Evolutionary conservation across 2,797 vertebrate genomes (phyloP), one percentile per base, ranked within the genome.

Genomic region (Hypotaenidia okinawae): DNA sequence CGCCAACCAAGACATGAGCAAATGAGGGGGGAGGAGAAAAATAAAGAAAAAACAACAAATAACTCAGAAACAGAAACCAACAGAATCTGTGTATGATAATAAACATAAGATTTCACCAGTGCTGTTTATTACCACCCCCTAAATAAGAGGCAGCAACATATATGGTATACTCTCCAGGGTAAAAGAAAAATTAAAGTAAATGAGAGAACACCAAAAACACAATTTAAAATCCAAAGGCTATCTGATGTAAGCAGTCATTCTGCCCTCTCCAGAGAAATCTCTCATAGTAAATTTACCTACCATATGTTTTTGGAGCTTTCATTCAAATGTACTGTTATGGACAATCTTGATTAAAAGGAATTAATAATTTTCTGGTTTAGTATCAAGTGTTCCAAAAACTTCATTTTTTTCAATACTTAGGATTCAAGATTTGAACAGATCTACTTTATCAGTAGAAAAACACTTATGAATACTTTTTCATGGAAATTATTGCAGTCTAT

Each of bases 1-100:
- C 99, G 99, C 99, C 99, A 99, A 99, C 99, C 99, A 99, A 99
- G 99, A 99, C 99, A 99, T 99, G 99, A 99, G 99, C 99, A 98
- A 99, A 99, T 98, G 98, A 99, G 98, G 99, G 99, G 99, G 98
- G 97, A 98, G 98, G 98, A 98, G 97, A 98, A 99, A 99, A 99
- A 99, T 98, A 99, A 98, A 98, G 98, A 99, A 99, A 99, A 98
- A 99, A 99, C 99, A 99, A 99, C 99, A 99, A 99, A 99, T 99
- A 99, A 99, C 99, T 99, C 99, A 99, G 99, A 99, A 99, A 99
- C 99, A 99, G 98, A 99, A 99, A 97, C 99, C 99, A 99, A 99
- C 99, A 99, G 98, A 99, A 99, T 99, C 98, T 99, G 98, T 99
- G 98, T 99, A 99, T 99, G 99, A 99, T 99, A 99, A 97, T 99